phyloP scores from a whole-genome alignment of 2,797 vertebrate genomes.

The Delichon dasypus region DNA sequence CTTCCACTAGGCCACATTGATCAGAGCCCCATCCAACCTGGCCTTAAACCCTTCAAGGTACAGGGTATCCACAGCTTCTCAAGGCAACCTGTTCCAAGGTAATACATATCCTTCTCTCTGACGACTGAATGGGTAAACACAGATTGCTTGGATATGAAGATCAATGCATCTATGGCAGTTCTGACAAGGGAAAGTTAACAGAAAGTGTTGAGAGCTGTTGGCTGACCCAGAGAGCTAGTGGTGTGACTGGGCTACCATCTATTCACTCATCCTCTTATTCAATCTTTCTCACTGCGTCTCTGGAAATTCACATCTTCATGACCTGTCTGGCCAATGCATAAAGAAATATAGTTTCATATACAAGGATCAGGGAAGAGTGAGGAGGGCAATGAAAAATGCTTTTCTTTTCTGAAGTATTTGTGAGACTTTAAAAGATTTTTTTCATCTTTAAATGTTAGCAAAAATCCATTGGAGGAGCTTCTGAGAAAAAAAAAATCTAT shows the following conservation, averaged over 20 bases:
- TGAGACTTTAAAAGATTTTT: not conserved
- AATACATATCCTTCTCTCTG: not conserved
- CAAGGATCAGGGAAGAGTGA: not conserved
- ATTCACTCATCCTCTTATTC: not conserved
- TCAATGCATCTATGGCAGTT: not conserved
- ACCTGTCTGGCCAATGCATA: not conserved
- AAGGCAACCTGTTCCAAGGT: not conserved
- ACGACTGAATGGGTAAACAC: not conserved
- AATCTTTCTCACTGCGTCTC: not conserved
- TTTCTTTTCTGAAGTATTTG: not conserved
- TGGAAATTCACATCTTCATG: not conserved
- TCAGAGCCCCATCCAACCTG: not conserved
- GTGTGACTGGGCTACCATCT: not conserved
- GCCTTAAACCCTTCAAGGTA: not conserved
- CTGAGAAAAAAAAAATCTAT: not conserved
- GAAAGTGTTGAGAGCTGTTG: not conserved
- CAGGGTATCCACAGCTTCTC: not conserved
- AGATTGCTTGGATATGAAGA: not conserved
- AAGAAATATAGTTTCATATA: not conserved
- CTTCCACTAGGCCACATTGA: not conserved
- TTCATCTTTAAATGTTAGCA: not conserved
- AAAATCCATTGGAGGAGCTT: not conserved
- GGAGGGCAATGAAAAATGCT: not conserved
- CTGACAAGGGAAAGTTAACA: not conserved
- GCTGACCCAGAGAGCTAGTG: not conserved